Conservation (phyloP, 2,888 invertebrate genomes). For the Dicranocentrus wangi region DNA sequence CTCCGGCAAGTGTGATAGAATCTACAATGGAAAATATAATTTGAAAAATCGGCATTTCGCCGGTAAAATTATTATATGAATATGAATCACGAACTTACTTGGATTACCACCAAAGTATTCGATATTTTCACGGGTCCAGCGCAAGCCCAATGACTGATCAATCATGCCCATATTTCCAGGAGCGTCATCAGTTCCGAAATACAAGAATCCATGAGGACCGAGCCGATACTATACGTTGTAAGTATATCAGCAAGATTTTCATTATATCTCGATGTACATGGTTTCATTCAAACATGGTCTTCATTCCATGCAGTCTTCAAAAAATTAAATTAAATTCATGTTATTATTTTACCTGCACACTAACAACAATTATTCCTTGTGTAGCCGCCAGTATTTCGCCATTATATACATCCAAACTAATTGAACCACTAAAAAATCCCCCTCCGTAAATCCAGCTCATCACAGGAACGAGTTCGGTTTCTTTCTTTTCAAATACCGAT, state of each 20-base stretch:
- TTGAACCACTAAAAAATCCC: conserved; percentile 55
- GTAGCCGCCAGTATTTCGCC: conserved; percentile 63
- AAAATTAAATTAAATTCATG: not conserved
- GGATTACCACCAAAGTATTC: conserved; percentile 67
- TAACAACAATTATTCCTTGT: conserved; percentile 64
- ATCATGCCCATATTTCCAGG: conserved; percentile 68
- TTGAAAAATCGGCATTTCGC: too few relatives aligned
- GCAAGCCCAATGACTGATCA: conserved; percentile 62
- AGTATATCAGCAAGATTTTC: not conserved
- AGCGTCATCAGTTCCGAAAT: conserved; percentile 65
- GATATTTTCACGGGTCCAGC: conserved; percentile 65
- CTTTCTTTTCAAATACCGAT: conserved; percentile 48
- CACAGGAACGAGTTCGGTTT: conserved; percentile 42
- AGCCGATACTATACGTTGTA: conserved; percentile 63
- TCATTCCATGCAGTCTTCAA: not conserved
- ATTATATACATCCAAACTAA: conserved; percentile 60
- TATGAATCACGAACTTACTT: conserved; percentile 37
- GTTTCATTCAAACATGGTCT: too few relatives aligned
- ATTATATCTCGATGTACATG: too few relatives aligned
- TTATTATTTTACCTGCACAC: conserved; percentile 53
- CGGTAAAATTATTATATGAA: not conserved
- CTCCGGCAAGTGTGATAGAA: conserved; percentile 64
- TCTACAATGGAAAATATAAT: too few relatives aligned
- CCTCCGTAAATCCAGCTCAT: conserved; percentile 65
- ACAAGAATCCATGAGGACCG: conserved; percentile 68